Evolutionary conservation across 2,888 invertebrate species (phyloP), one percentile per base, ranked within the genome.

Genomic region (Limenitis camilla): DNA sequence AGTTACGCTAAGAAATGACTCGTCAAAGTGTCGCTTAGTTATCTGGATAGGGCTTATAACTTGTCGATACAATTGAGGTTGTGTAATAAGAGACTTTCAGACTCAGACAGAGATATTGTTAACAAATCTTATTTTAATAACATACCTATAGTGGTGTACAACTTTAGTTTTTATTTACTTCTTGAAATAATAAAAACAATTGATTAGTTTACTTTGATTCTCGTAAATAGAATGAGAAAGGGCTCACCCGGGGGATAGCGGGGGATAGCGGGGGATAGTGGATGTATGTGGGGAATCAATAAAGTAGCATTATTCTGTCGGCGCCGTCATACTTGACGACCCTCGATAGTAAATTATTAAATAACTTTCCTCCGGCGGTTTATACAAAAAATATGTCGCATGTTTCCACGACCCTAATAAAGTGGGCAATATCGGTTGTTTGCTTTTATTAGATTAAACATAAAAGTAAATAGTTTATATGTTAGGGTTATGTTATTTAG

Each of bases 181-280:
- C 19, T 19, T 19, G 19, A 1, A 19, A 2, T 19, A 19, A 19
- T 19, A 19, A 19, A 19, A 19, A 19, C 19, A 19, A 19, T 19
- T 19, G 1, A 19, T 19, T 19, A 3, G 19, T 19, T 3, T 3
- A 19, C 19, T 19, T 38, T 32, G 19, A 19, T 19, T 2, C 19
- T 19, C 62, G 60, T 59, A 68, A 64, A 69, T 67, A 69, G 67
- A 72, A 68, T 69, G 66, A 69, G 70, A 67, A 70, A 72, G 71
- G 78, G 76, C 76, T 73, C 74, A 69, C 66, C 63, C 60, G 58
- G 52, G 56, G 55, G 59, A 35, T 49, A 42, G 5, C 29, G 49
- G 43, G n/a, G n/a, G n/a, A n/a, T 19, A 3, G 19, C 19, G 19
- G 19, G 19, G 19, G 3, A 19, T 19, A 19, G 19, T 19, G 19